phyloP scores from a whole-genome alignment of 2,888 invertebrate species.

The Polyommatus icarus region DNA sequence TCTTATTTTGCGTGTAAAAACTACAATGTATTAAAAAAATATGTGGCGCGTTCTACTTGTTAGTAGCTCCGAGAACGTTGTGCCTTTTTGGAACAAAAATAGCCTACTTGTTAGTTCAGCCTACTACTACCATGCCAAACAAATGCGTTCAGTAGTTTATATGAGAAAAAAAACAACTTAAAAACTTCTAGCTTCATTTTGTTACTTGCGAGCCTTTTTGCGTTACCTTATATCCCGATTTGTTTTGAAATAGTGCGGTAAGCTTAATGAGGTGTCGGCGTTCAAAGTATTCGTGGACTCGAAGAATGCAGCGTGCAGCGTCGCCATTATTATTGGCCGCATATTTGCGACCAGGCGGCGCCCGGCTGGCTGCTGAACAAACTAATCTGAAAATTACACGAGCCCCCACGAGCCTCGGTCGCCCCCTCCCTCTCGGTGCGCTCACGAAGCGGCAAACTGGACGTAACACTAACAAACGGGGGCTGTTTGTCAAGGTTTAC shows the following conservation, averaged over 20 bases:
- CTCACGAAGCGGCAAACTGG: constrained; percentile 52
- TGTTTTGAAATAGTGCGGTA: too few species aligned
- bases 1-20: background rate
- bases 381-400: constrained; percentile 78
- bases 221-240: too few species aligned
- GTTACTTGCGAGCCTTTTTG: too few species aligned
- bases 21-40: background rate
- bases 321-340: constrained; percentile 62
- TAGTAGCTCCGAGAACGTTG: too few species aligned
- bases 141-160: too few species aligned
- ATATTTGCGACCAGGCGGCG: constrained; percentile 64
- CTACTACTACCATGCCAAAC: too few species aligned
- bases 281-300: constrained; percentile 19
- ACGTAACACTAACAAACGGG: constrained; percentile 57
- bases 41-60: too few species aligned
- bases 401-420: constrained; percentile 36
- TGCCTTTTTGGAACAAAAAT: too few species aligned
- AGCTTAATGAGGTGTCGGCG: background rate
- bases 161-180: too few species aligned
- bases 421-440: constrained; percentile 38
- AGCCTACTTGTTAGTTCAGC: background rate
- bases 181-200: too few species aligned
- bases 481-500: constrained; percentile 43
- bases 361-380: constrained; percentile 68
- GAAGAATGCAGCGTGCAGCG: constrained; percentile 34